Conservation (phyloP, 2,113 vertebrate species). For the Uria lomvia region DNA sequence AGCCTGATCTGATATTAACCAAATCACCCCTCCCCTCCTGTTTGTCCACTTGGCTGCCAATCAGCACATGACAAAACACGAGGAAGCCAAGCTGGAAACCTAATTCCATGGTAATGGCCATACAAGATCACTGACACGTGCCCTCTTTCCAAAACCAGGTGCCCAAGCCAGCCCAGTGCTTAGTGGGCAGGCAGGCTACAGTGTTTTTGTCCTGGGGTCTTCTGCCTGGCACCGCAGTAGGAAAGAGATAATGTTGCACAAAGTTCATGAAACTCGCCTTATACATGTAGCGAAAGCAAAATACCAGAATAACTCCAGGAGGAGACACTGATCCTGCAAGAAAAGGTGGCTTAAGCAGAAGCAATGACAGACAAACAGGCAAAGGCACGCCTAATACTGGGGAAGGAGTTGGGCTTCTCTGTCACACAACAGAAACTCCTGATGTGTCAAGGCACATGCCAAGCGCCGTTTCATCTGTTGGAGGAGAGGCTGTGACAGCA, state of each 20-base stretch:
- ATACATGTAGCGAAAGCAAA: rapidly evolving
- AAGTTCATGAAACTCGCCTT: neutral
- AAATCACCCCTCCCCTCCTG: neutral
- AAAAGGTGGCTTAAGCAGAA: neutral
- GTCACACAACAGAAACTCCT: neutral
- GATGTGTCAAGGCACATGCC: neutral
- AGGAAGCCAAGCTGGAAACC: neutral
- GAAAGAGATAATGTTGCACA: neutral
- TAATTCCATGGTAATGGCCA: neutral
- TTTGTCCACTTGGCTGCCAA: constrained; percentile 34
- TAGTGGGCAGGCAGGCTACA: neutral
- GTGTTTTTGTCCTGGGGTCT: neutral
- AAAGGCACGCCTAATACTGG: neutral
- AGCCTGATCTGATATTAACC: constrained; percentile 7
- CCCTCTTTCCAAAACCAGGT: neutral
- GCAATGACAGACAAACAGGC: neutral
- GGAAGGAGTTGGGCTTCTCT: neutral
- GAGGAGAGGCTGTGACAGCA: neutral
- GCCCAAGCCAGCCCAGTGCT: neutral
- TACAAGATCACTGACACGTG: neutral
- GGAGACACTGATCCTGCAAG: neutral
- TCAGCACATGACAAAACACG: constrained; percentile 3
- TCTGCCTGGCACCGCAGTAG: rapidly evolving
- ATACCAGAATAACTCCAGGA: neutral
- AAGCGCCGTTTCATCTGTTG: neutral